A percentile compares a stretch with the other conserved stretches of the same genome.
These are phyloP conservation scores for Dasysyrphus albostriatus DNA, from an alignment of 2,888 invertebrate species.

Conservation along the genomic window DNA sequence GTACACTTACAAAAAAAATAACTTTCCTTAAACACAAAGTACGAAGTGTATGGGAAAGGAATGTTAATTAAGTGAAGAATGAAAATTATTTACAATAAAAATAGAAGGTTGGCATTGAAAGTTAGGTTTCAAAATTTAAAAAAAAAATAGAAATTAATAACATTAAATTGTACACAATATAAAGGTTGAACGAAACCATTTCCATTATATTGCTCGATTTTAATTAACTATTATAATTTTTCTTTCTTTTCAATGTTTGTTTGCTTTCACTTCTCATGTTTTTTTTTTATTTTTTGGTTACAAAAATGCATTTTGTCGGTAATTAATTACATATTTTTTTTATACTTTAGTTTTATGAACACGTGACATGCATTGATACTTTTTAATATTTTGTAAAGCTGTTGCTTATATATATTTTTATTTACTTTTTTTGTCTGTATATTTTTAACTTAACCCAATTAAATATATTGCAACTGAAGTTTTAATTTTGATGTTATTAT, in stretches of 20 bases:
- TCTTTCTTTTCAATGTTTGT: conserved; percentile 4
- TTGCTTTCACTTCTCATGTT: conserved; percentile 27
- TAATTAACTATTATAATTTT: conserved; percentile 33
- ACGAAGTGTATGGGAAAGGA: not conserved
- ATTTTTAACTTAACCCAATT: conserved; percentile 46
- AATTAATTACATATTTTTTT: conserved; percentile 31
- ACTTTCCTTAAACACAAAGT: not conserved
- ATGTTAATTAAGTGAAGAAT: not conserved
- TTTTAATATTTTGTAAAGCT: conserved; percentile 51
- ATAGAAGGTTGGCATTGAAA: not conserved
- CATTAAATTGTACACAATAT: conserved; percentile 11
- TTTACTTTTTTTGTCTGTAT: conserved; percentile 34
- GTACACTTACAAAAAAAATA: not conserved
- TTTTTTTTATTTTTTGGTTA: conserved; percentile 27
- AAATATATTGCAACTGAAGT: conserved; percentile 45
- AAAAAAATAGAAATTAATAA: not conserved
- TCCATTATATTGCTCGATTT: conserved; percentile 39
- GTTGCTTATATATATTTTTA: conserved; percentile 49
- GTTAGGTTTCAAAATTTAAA: not conserved
- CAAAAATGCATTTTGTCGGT: conserved; percentile 42
- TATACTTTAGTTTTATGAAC: conserved; percentile 40
- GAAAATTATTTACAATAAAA: conserved; percentile 26
- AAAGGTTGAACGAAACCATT: conserved; percentile 38
- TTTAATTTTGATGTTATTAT: conserved; percentile 31
- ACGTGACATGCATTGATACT: conserved; percentile 49